Evolutionary conservation across 1,140 invertebrate genomes (phyloP).

Genomic region (Drosophila lacertosa): DNA sequence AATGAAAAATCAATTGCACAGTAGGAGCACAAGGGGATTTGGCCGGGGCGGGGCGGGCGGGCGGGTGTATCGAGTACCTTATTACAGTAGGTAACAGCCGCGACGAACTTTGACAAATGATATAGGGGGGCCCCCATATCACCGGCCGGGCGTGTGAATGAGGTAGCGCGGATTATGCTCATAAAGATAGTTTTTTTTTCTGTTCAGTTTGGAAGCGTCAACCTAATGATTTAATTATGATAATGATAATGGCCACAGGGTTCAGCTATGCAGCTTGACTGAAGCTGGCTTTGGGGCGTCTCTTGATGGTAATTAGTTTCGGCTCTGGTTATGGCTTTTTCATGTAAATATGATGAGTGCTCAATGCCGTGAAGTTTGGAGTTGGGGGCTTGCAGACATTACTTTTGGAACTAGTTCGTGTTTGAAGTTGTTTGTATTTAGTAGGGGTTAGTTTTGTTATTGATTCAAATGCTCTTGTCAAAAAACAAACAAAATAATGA

Average conservation of each 20-base stretch:
- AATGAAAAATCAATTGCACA: slow-evolving; percentile 68
- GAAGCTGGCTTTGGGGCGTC: neutral
- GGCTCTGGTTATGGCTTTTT: slow-evolving; percentile 23
- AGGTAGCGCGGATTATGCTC: slow-evolving; percentile 36
- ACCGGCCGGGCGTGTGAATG: slow-evolving; percentile 25
- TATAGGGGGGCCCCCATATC: slow-evolving; percentile 59
- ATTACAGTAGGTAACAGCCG: slow-evolving; percentile 46
- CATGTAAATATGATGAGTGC: slow-evolving; percentile 26
- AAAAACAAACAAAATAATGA: neutral
- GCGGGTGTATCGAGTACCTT: slow-evolving; percentile 21
- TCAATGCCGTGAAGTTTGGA: neutral
- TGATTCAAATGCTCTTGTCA: neutral
- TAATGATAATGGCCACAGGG: slow-evolving; percentile 55
- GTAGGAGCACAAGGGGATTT: neutral
- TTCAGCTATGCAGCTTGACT: slow-evolving; percentile 14
- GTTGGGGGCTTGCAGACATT: neutral
- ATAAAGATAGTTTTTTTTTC: slow-evolving; percentile 1
- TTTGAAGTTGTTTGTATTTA: neutral
- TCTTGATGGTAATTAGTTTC: slow-evolving; percentile 25
- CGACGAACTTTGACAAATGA: slow-evolving; percentile 63
- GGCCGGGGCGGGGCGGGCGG: slow-evolving; percentile 5
- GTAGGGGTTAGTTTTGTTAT: neutral
- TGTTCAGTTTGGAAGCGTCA: slow-evolving; percentile 41
- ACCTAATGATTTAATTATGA: slow-evolving; percentile 79
- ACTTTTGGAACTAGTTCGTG: slow-evolving; percentile 6